Evolutionary conservation across 2,113 vertebrate genomes (phyloP), one percentile per base, ranked within the genome.

Genomic region (Perccottus glenii): DNA sequence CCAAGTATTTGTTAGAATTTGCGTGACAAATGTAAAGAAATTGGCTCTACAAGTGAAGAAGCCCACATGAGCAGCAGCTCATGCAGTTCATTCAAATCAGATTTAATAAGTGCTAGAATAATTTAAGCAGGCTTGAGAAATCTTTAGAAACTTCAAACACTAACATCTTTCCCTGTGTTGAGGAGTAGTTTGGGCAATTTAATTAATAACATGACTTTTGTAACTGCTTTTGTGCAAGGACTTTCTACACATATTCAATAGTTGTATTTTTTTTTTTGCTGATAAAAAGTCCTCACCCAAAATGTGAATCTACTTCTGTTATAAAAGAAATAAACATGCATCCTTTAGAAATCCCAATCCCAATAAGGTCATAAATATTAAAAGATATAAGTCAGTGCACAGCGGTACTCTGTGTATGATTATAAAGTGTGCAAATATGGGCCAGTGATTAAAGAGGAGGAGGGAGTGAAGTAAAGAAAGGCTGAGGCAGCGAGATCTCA

Each of bases 11-110:
- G 67, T 53, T 53, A 75, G 56, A 55, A 53, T 47, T 45, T 50
- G 62, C 43, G 43, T 50, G 46, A 59, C 51, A 71, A 69, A 61
- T 58, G 38, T 19, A 67, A 46, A 50, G 32, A 32, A 75, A 67
- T 4, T 75, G 47, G 32, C 55, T 58, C 43, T 14, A 63, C 44
- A 51, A 60, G 43, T 55, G 33, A 55, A 4, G 2, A 42, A 40
- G 55, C n/a, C 59, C 11, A 51, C 9, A 59, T 51, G 50, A 35
- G 59, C n/a, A 48, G 56, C 38, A 36, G 63, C 46, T 68, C 57
- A 66, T 35, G 5, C 48, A 72, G 64, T 58, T 57, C 2, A 9
- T 11, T n/a, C 27, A 12, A 45, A 12, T 16, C 60, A 42, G 44
- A 38, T 57, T 53, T 35, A 16, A 40, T 35, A 15, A 11, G 14